Conservation (phyloP, 1,140 invertebrate genomes). For the Drosophila watanabei region DNA sequence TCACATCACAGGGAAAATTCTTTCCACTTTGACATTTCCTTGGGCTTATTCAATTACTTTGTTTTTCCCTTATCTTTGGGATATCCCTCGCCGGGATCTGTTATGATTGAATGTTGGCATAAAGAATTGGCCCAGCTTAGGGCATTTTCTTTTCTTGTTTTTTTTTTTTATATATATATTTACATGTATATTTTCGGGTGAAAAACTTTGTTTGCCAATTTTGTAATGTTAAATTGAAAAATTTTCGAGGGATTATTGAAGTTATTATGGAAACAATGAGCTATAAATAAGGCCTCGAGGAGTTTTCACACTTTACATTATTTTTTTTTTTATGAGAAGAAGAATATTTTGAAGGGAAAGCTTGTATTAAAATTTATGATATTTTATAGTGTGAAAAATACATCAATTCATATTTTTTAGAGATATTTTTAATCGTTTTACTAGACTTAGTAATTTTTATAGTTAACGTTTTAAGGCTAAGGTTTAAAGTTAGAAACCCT, state of each 20-base stretch:
- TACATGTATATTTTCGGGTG: slow-evolving; percentile 14
- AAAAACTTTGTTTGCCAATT: slow-evolving; percentile 42
- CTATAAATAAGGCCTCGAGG: slow-evolving; percentile 23
- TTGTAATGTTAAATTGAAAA: slow-evolving; percentile 51
- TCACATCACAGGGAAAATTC: slow-evolving; percentile 58
- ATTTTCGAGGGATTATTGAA: slow-evolving; percentile 50
- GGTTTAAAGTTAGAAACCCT: too few species aligned
- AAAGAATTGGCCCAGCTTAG: slow-evolving; percentile 46
- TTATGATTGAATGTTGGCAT: slow-evolving; percentile 54
- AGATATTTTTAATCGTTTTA: too few species aligned
- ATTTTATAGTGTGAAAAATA: background rate
- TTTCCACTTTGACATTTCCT: slow-evolving; percentile 60
- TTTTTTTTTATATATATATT: background rate
- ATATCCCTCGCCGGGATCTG: slow-evolving; percentile 36
- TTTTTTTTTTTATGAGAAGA: background rate
- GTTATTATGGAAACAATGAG: slow-evolving; percentile 41
- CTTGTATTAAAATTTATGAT: background rate
- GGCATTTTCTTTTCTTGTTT: slow-evolving; percentile 19
- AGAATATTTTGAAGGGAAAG: background rate
- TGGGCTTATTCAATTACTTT: slow-evolving; percentile 59
- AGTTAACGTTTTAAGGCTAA: background rate
- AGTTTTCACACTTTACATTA: background rate
- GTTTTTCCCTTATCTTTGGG: slow-evolving; percentile 43
- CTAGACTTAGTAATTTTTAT: background rate
- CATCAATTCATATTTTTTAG: background rate